Conservation (phyloP, 2,797 vertebrate species). For the Ammospiza maritima region DNA sequence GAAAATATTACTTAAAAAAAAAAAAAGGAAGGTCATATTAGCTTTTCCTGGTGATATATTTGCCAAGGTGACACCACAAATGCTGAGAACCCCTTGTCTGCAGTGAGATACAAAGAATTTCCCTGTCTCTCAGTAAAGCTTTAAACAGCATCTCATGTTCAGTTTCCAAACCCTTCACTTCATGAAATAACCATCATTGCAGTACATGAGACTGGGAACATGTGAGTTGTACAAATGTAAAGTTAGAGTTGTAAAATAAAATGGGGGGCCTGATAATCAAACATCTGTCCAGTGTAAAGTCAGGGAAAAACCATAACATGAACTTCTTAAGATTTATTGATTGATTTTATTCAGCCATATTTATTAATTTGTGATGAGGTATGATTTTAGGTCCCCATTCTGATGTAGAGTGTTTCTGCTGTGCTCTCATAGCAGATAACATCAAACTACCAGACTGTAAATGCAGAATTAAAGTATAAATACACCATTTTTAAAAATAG, state of each 20-base stretch:
- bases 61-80: not conserved
- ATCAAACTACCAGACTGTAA: not conserved
- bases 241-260: conserved; percentile 11
- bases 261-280: not conserved
- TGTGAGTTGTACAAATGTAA: not conserved
- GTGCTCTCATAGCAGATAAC: not conserved
- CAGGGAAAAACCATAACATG: not conserved
- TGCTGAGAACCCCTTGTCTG: not conserved
- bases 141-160: not conserved
- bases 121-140: not conserved
- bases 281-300: not conserved
- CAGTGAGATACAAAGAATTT: not conserved
- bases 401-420: not conserved
- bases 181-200: conserved; percentile 7
- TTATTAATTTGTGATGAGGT: not conserved
- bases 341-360: not conserved
- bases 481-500: not conserved
- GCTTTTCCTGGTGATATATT: conserved; percentile 20
- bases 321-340: not conserved
- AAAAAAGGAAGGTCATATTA: conserved; percentile 58
- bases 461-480: not conserved
- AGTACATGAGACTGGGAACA: not conserved
- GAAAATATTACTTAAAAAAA: conserved; percentile 41
- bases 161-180: not conserved
- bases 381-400: not conserved